Conservation (phyloP, 1,140 invertebrate species). For the Onthophagus taurus region DNA sequence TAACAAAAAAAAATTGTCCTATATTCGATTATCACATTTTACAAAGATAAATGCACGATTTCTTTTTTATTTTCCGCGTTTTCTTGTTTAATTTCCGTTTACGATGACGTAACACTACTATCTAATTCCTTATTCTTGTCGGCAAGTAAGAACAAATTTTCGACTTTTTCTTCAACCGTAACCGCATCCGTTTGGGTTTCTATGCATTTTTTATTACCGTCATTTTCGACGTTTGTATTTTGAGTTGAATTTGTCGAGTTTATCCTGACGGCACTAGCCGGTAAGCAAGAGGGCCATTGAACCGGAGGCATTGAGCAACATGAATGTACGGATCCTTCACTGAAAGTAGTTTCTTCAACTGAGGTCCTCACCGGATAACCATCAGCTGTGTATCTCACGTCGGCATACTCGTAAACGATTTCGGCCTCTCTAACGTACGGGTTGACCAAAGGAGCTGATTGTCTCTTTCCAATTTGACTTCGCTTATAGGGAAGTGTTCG, state of each 20-base stretch:
- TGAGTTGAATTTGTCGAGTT: conserved; percentile 23
- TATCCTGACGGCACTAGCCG: conserved; percentile 33
- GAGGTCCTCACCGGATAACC: conserved; percentile 55
- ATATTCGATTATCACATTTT: conserved; percentile 8
- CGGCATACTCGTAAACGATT: conserved; percentile 44
- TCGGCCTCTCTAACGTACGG: conserved; percentile 58
- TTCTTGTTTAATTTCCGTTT: too few species aligned
- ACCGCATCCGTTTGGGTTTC: too few species aligned
- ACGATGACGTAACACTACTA: too few species aligned
- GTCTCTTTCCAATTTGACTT: conserved; percentile 43
- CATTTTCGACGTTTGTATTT: too few species aligned
- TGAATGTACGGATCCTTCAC: conserved; percentile 16
- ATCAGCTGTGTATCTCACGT: conserved; percentile 66
- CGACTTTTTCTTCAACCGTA: too few species aligned
- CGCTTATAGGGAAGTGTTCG: conserved; percentile 60
- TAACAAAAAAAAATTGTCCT: too few species aligned
- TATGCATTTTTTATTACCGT: too few species aligned
- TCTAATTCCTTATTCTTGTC: too few species aligned
- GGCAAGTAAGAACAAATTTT: too few species aligned
- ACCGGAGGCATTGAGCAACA: conserved; percentile 27
- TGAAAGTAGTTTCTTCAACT: conserved; percentile 19
- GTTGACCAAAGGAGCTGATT: conserved; percentile 49
- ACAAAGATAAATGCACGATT: conserved; percentile 1
- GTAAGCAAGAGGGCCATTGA: conserved; percentile 42
- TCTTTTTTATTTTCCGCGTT: too few species aligned